phyloP scores from a whole-genome alignment of 2,113 vertebrate genomes.

The Myotis davidii region DNA sequence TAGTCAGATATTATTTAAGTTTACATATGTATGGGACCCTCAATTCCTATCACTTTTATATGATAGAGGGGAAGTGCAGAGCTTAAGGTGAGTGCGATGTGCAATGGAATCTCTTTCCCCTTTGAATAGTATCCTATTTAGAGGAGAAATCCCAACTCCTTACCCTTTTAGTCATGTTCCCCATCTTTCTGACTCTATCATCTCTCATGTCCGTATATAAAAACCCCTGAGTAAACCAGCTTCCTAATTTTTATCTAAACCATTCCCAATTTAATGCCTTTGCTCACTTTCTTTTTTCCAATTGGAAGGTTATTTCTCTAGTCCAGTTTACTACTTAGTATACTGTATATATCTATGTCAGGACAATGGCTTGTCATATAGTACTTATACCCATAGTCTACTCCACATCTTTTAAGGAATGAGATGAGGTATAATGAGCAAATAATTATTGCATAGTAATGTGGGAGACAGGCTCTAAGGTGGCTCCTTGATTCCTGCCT shows the following conservation, averaged over 20 bases:
- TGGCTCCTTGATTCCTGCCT: background rate
- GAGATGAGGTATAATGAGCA: background rate
- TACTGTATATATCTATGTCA: background rate
- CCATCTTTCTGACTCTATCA: background rate
- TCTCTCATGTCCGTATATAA: background rate
- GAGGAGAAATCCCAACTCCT: background rate
- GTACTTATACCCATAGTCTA: background rate
- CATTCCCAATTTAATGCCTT: background rate
- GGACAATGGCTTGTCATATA: background rate
- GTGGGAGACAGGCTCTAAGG: background rate
- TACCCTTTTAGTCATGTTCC: background rate
- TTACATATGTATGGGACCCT: background rate
- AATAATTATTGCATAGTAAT: background rate
- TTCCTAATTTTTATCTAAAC: background rate
- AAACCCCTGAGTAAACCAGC: background rate
- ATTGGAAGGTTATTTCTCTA: background rate
- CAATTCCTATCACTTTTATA: background rate
- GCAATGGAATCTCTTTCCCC: background rate
- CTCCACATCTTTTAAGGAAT: background rate
- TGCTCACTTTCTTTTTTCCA: background rate
- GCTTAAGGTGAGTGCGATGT: background rate
- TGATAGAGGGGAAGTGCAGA: background rate
- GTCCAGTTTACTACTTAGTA: background rate
- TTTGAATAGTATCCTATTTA: background rate
- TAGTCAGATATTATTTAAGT: background rate